Evolutionary conservation across 1,140 invertebrate species (phyloP), one percentile per base, ranked within the genome.

Genomic region (Pogonomyrmex californicus): DNA sequence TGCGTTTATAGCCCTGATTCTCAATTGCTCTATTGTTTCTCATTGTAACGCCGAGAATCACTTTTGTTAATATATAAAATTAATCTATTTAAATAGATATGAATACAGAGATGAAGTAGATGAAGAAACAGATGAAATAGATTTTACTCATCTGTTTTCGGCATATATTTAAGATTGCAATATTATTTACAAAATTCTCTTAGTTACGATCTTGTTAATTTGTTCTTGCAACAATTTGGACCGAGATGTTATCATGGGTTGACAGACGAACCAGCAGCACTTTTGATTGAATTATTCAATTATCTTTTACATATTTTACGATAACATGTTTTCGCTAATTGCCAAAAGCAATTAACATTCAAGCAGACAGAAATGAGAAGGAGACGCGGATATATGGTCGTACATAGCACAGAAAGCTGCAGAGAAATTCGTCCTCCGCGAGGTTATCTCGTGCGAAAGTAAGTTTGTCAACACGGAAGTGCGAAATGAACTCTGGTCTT

Each of bases 391-490:
- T 23, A 23, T 23, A 23, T 23, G 23, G 23, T 23, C 75, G 30
- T 65, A 78, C 58, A 4, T 17, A 30, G 17, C 1, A 38, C 12
- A 65, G 30, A 49, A 38, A 38, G 36, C 36, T 58, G 36, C 51
- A 38, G 17, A 7, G n/a, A 62, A 44, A 47, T 63, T 14, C 44
- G 60, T 51, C n/a, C 33, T 33, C 17, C 10, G 33, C 14, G 65
- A 81, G 78, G 78, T 81, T 81, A 81, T 81, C 78, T 58, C 7
- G 63, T 33, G 9, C 38, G 51, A 44, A 12, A 23, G n/a, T 2
- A 12, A 17, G 5, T 41, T 58, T 44, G 65, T 81, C 78, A 81
- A 81, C 49, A 81, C 63, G 14, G 38, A 5, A 70, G 0, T 56
- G 38, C 49, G 23, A 70, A 12, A 5, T 56, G 10, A 14, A 70